phyloP scores from a whole-genome alignment of 2,797 vertebrate species.

The Mycteria americana region DNA sequence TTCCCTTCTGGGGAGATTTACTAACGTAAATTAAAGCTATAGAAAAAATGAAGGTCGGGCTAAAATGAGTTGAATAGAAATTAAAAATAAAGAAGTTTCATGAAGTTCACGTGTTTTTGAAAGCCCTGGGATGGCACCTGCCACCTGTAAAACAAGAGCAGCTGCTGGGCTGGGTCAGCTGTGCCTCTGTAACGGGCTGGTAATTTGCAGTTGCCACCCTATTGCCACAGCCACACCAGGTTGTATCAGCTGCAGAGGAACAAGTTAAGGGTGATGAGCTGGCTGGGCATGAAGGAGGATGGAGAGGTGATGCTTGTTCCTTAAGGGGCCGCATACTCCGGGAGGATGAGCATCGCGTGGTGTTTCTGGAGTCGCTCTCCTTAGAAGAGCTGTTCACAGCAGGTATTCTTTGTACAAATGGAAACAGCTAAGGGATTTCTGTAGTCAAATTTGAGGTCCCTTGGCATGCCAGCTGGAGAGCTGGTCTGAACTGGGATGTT shows the following conservation, averaged over 20 bases:
- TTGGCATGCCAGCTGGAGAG: neutral
- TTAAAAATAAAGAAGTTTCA: neutral
- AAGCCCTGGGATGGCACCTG: neutral
- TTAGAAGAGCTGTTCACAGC: neutral
- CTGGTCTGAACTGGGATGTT: neutral
- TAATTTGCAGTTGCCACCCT: neutral
- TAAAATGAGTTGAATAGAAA: neutral
- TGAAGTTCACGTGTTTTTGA: accelerated
- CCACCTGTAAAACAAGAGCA: neutral
- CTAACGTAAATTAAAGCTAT: neutral
- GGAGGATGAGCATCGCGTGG: accelerated
- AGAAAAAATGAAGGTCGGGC: neutral
- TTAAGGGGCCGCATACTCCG: neutral
- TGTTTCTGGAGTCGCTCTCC: neutral
- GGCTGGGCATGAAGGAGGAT: neutral
- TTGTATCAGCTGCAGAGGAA: neutral
- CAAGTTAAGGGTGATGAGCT: neutral
- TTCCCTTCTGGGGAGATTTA: neutral
- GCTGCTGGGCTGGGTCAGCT: neutral
- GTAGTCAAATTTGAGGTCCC: neutral
- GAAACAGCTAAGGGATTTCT: neutral
- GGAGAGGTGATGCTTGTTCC: neutral
- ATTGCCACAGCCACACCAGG: accelerated
- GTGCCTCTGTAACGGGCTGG: neutral
- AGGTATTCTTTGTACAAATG: neutral